Evolutionary conservation across 2,113 vertebrate species (phyloP).

Genomic region (Zosterops lateralis): DNA sequence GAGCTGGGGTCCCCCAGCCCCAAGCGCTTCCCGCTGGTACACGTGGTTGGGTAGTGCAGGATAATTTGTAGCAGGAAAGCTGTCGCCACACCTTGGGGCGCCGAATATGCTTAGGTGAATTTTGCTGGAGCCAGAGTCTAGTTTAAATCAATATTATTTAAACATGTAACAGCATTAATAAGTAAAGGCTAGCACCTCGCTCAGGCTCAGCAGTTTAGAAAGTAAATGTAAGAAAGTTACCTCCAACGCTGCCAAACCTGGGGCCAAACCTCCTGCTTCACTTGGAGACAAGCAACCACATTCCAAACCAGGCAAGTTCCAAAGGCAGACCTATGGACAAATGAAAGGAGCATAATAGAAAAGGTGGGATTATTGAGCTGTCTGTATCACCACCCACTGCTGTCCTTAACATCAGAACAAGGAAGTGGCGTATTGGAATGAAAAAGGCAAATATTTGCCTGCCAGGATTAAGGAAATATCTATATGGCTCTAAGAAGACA

Average conservation of each 20-base stretch:
- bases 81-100: accelerated
- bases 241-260: neutral
- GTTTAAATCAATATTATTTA: neutral
- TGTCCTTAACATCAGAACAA: neutral
- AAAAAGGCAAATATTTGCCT: neutral
- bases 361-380: neutral
- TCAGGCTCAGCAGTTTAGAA: neutral
- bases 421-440: neutral
- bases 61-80: neutral
- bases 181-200: neutral
- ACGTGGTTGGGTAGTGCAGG: accelerated
- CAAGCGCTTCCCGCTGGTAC: neutral
- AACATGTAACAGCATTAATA: too few species aligned
- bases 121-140: too few species aligned
- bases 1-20: neutral
- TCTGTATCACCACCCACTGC: neutral
- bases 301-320: neutral
- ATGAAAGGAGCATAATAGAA: neutral
- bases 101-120: neutral
- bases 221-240: neutral
- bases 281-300: neutral
- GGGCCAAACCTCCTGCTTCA: neutral
- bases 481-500: neutral
- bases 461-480: neutral
- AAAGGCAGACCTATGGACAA: accelerated